These are phyloP conservation scores for Nycteola revayana DNA, from an alignment of 2,888 invertebrate genomes.

Conservation along the genomic window DNA sequence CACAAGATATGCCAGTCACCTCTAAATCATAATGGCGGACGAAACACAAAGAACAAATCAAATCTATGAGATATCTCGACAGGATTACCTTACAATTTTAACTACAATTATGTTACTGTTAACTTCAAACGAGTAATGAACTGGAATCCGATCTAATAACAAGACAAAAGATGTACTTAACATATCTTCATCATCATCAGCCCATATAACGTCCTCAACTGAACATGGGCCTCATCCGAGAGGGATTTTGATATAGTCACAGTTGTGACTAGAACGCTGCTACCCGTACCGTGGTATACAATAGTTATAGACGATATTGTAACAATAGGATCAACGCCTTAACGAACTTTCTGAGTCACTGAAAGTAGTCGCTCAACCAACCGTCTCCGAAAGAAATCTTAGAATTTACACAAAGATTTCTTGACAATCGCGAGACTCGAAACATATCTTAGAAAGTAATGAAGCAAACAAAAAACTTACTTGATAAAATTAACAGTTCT, in stretches of 20 bases:
- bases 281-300: no score
- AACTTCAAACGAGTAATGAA: slow-evolving; percentile 66
- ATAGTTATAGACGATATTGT: no score
- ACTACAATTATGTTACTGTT: slow-evolving; percentile 73
- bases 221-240: no score
- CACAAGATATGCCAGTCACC: slow-evolving; percentile 71
- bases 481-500: slow-evolving; percentile 1
- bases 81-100: slow-evolving; percentile 74
- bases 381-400: no score
- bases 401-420: no score
- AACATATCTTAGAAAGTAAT: no score
- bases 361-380: no score
- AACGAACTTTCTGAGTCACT: no score
- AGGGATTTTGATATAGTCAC: no score
- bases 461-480: slow-evolving; percentile 9
- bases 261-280: no score
- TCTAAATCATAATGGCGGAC: slow-evolving; percentile 71
- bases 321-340: no score
- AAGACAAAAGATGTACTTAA: slow-evolving; percentile 15
- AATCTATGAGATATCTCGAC: slow-evolving; percentile 70
- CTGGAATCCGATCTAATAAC: slow-evolving; percentile 50
- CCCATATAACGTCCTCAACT: neutral
- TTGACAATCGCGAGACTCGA: no score
- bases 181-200: neutral
- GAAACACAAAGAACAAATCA: slow-evolving; percentile 65